Percentiles rank a stretch among this genome's conserved stretches.
These are phyloP conservation scores for Trichacis sp. DNA, from an alignment of 2,888 invertebrate genomes.

Conservation along the genomic window DNA sequence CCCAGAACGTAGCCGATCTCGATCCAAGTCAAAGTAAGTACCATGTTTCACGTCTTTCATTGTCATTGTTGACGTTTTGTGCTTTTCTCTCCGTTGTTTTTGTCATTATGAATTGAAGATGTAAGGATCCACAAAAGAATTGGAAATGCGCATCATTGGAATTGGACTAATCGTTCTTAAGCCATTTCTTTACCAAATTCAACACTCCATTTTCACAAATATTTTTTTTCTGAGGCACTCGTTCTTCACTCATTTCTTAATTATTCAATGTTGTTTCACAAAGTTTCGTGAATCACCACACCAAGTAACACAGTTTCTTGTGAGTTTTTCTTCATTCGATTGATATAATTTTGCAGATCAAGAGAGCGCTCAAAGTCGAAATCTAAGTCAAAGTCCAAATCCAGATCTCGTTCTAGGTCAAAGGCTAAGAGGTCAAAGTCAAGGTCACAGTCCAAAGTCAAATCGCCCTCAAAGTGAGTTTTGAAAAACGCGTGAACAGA, in stretches of 20 bases:
- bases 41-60: slow-evolving; percentile 16
- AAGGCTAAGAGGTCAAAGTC: slow-evolving; percentile 72
- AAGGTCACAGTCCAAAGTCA: slow-evolving; percentile 71
- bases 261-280: neutral
- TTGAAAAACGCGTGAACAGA: slow-evolving; percentile 21
- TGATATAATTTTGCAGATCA: slow-evolving; percentile 71
- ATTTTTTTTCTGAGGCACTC: no score
- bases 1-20: slow-evolving; percentile 72
- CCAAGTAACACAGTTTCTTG: slow-evolving; percentile 22
- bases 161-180: no score
- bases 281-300: neutral
- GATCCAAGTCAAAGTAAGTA: slow-evolving; percentile 83
- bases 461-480: slow-evolving; percentile 70
- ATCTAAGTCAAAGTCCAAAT: slow-evolving; percentile 76
- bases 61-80: slow-evolving; percentile 29
- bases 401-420: slow-evolving; percentile 75
- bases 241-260: no score
- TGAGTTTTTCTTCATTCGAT: slow-evolving; percentile 47
- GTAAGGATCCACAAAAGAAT: slow-evolving; percentile 3
- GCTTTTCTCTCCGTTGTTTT: slow-evolving; percentile 37
- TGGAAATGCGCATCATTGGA: no score
- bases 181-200: no score
- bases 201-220: no score
- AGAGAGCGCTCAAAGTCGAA: slow-evolving; percentile 76
- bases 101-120: slow-evolving; percentile 12